Evolutionary conservation across 1,140 invertebrate species (phyloP), one percentile per base, ranked within the genome.

Genomic region (Galendromus occidentalis): DNA sequence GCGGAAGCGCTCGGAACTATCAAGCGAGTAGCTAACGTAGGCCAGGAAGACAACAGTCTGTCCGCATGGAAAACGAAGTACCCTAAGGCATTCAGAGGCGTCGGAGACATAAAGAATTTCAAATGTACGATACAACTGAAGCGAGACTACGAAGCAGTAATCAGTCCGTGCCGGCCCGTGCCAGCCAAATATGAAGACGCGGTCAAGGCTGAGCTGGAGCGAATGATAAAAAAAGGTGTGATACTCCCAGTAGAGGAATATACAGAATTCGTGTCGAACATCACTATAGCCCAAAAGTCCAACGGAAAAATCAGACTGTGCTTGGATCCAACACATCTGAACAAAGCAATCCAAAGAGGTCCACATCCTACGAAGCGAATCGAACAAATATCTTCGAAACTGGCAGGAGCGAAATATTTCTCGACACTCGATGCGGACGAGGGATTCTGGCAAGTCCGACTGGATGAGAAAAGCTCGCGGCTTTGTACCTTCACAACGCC

Each of bases 181-280:
- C 69, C 68, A 18, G 22, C 39, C 29, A 39, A 42, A n/a, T 55
- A 69, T 29, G 5, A 55, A 17, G 45, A 65, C 1, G 67, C 51
- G 30, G 39, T 70, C 12, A 69, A 69, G 64, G n/a, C 30, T 4
- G 66, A 69, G 65, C 63, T 71, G 20, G 42, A 68, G 22, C 59
- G 69, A 18, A 47, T 70, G 69, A 69, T 68, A 18, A 65, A 67
- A 28, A 14, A 64, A 5, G 67, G 64, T 12, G 67, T 75, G 42
- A 71, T 77, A 20, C 28, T 67, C 42, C 68, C 71, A 70, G 70
- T 74, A 39, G 70, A 72, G 65, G 67, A 70, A 47, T 68, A 69
- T 25, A 71, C 68, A 14, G 70, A 72, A 44, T 72, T 69, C 67
- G 67, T 72, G 18, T 69, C 64, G 0, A n/a, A 42, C 2, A 28